phyloP scores from a whole-genome alignment of 2,888 invertebrate genomes.

The Sesamia inferens region DNA sequence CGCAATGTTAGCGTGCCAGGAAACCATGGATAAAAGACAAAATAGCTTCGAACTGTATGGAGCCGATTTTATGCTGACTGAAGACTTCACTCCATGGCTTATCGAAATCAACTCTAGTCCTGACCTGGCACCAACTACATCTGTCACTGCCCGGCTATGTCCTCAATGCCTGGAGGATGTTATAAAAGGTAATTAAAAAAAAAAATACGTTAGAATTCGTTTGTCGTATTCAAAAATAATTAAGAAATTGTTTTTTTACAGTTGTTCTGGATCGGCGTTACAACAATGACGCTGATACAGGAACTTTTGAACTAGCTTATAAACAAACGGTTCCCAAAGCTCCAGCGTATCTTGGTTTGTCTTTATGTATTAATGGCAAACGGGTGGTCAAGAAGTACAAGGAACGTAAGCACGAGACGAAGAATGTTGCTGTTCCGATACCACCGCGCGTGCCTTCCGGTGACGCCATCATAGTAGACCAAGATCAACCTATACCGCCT shows the following conservation, averaged over 20 bases:
- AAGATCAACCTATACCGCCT: conserved; percentile 80
- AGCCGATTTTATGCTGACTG: conserved; percentile 98
- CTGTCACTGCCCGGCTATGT: conserved; percentile 96
- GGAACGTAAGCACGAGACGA: conserved; percentile 82
- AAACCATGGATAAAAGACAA: conserved; percentile 93
- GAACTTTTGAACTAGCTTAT: conserved; percentile 94
- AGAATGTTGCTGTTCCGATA: conserved; percentile 74
- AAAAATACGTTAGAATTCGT: conserved; percentile 3
- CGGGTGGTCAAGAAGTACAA: conserved; percentile 88
- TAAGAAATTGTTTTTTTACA: conserved; percentile 70
- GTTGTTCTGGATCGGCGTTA: conserved; percentile 94
- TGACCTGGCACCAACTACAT: conserved; percentile 96
- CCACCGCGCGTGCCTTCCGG: conserved; percentile 76
- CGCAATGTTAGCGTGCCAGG: conserved; percentile 96
- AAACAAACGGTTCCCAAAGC: conserved; percentile 94
- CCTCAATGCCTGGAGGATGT: conserved; percentile 97
- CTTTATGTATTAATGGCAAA: conserved; percentile 92
- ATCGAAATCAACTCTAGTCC: conserved; percentile 99
- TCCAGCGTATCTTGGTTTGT: conserved; percentile 94
- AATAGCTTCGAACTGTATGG: conserved; percentile 98
- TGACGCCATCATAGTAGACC: conserved; percentile 69
- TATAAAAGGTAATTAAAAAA: conserved; percentile 92
- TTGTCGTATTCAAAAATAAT: conserved; percentile 4
- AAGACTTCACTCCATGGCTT: conserved; percentile 96
- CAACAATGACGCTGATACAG: conserved; percentile 94